A percentile compares a stretch with the other conserved stretches of the same genome.
These are phyloP conservation scores for Urocyon cinereoargenteus DNA, from an alignment of 2,797 vertebrate species.

Conservation along the genomic window DNA sequence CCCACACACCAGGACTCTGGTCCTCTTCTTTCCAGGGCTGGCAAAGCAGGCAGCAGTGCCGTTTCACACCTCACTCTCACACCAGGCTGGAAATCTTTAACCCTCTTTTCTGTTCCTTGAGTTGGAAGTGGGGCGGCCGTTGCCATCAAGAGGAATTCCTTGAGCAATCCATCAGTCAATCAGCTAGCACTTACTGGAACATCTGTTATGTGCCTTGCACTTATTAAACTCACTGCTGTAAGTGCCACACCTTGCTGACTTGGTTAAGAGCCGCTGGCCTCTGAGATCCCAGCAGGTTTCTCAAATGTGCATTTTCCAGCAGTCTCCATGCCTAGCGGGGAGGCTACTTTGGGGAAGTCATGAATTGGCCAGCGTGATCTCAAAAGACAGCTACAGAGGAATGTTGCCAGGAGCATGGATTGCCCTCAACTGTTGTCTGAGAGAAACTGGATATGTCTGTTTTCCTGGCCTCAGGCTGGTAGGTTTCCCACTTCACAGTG, in stretches of 20 bases:
- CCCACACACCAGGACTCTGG: background rate
- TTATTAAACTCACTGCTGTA: background rate
- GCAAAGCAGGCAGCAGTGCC: background rate
- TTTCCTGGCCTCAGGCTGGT: background rate
- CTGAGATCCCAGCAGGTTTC: background rate
- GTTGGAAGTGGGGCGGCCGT: conserved; percentile 28
- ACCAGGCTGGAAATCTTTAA: background rate
- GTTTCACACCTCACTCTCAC: background rate
- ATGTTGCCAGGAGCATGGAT: background rate
- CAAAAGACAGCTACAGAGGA: background rate
- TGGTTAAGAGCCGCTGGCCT: background rate
- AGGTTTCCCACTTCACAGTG: background rate
- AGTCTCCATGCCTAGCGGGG: background rate
- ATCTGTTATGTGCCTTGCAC: conserved; percentile 22
- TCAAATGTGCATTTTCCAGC: background rate
- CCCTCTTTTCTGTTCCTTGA: conserved; percentile 44
- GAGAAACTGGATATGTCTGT: background rate
- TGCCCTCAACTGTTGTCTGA: background rate
- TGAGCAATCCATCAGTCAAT: conserved; percentile 73
- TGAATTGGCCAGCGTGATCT: background rate
- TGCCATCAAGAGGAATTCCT: conserved; percentile 61
- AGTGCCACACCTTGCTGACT: background rate
- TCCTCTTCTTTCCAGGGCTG: background rate
- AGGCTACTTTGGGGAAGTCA: background rate
- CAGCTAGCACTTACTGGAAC: conserved; percentile 46